These are phyloP conservation scores for Grammomys surdaster DNA, from an alignment of 2,113 vertebrate species.

Conservation along the genomic window DNA sequence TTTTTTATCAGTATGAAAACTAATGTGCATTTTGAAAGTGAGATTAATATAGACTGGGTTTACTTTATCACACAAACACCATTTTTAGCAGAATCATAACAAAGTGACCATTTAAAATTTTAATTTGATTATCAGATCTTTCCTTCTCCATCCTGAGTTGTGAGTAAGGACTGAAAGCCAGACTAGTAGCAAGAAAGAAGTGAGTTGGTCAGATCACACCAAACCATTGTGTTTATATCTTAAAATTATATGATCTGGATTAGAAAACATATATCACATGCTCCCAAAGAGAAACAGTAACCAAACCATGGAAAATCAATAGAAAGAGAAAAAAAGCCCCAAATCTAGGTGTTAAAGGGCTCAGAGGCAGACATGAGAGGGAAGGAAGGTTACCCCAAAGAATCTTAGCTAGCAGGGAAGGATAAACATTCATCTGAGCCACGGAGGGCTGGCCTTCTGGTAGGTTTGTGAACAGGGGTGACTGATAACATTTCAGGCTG, in stretches of 20 bases:
- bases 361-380: background rate
- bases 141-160: background rate
- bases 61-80: background rate
- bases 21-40: background rate
- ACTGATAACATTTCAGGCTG: background rate
- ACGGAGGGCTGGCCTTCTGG: background rate
- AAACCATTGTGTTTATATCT: background rate
- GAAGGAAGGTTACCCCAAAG: background rate
- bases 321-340: background rate
- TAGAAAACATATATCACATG: background rate
- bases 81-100: background rate
- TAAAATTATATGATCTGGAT: background rate
- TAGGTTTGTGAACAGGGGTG: background rate
- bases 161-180: background rate
- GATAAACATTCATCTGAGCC: background rate
- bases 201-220: background rate
- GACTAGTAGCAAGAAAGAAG: background rate
- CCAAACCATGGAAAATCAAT: background rate
- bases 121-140: background rate
- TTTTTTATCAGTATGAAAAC: constrained; percentile 6
- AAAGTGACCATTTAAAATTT: background rate
- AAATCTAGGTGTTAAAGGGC: background rate
- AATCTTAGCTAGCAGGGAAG: background rate
- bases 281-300: background rate
- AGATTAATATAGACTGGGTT: background rate